phyloP scores from a whole-genome alignment of 2,113 vertebrate species.

The Perccottus glenii region DNA sequence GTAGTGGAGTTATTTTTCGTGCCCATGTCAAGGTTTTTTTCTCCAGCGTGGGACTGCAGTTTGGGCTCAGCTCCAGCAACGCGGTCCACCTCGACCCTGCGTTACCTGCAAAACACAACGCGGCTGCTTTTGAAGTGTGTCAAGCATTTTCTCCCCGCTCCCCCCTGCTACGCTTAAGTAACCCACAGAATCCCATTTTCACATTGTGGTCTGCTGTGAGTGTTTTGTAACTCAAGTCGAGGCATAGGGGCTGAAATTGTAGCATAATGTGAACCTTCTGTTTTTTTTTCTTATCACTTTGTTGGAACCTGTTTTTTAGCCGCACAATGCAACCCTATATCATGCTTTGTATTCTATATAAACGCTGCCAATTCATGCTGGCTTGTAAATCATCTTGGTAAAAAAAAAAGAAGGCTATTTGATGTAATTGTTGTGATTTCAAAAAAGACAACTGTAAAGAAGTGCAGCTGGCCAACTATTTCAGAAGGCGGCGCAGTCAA shows the following conservation, averaged over 20 bases:
- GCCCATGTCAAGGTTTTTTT: background rate
- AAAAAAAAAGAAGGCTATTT: background rate
- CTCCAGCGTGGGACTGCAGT: background rate
- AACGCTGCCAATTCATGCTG: slow-evolving; percentile 8
- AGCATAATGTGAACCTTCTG: slow-evolving; percentile 43
- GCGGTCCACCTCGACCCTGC: slow-evolving; percentile 9
- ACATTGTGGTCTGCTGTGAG: slow-evolving; percentile 5
- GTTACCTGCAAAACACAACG: slow-evolving; percentile 44
- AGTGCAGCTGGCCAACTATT: slow-evolving; percentile 26
- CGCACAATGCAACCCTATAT: slow-evolving; percentile 4
- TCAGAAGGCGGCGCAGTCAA: background rate
- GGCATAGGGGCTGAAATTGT: slow-evolving; percentile 43
- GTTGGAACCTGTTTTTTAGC: slow-evolving; percentile 27
- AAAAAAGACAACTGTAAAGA: background rate
- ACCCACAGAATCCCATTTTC: slow-evolving; percentile 33
- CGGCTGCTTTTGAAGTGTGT: slow-evolving; percentile 33
- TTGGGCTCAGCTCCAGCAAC: slow-evolving; percentile 18
- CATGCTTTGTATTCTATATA: slow-evolving; percentile 23
- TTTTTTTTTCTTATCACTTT: slow-evolving; percentile 29
- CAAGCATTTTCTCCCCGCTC: background rate
- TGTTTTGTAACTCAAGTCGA: slow-evolving; percentile 46
- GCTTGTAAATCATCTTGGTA: slow-evolving; percentile 18
- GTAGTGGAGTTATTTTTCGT: background rate
- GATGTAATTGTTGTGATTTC: slow-evolving; percentile 3
- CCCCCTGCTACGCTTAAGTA: background rate